Conservation (phyloP, 2,888 invertebrate genomes). For the Chrysodeixis includens region DNA sequence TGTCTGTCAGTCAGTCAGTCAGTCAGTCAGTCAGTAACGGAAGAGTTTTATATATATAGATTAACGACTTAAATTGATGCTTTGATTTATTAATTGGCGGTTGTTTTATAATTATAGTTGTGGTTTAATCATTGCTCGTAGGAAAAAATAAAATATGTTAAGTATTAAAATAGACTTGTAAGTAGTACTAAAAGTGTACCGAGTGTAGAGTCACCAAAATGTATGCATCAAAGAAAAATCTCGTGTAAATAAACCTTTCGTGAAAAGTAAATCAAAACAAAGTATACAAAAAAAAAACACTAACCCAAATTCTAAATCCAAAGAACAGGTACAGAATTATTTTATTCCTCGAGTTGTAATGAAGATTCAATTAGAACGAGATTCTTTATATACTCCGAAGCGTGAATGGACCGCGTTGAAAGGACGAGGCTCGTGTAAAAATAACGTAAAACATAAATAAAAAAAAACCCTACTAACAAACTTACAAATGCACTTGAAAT, state of each 20-base stretch:
- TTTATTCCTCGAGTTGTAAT: conserved; percentile 59
- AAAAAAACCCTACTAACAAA: conserved; percentile 55
- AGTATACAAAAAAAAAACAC: conserved; percentile 39
- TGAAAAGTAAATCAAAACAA: conserved; percentile 9
- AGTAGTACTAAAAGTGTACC: no score
- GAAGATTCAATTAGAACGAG: conserved; percentile 64
- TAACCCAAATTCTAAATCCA: conserved; percentile 64
- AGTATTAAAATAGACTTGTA: no score
- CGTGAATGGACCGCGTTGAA: conserved; percentile 69
- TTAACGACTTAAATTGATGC: no score
- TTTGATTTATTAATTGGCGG: no score
- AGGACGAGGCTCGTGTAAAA: conserved; percentile 68
- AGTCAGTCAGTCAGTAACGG: no score
- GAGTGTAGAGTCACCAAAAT: no score
- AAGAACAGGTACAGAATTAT: conserved; percentile 63
- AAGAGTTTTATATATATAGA: no score
- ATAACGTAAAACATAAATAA: conserved; percentile 72
- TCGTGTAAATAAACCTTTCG: background rate
- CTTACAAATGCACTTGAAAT: conserved; percentile 18
- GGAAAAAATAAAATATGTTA: no score
- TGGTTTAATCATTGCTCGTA: no score
- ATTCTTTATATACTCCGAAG: conserved; percentile 62
- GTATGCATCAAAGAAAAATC: background rate
- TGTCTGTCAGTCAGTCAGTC: no score
- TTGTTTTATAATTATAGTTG: no score